A percentile compares a stretch with the other conserved stretches of the same genome.
These are phyloP conservation scores for Staurois parvus DNA, from an alignment of 2,797 vertebrate species.

Conservation along the genomic window DNA sequence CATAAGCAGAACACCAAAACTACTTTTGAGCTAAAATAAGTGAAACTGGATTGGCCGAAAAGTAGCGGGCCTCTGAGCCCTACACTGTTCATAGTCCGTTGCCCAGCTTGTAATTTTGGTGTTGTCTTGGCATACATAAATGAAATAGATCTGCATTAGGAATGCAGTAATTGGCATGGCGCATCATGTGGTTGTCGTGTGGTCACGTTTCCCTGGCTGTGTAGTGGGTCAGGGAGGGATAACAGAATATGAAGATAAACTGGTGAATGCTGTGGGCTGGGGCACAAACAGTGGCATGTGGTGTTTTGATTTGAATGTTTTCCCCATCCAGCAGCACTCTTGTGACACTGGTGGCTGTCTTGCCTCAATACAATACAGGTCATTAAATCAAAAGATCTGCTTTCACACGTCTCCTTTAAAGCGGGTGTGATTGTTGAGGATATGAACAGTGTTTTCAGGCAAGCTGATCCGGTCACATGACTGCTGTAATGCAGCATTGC, in stretches of 20 bases:
- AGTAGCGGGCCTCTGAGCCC: not conserved
- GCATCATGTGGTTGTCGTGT: constrained; percentile 1
- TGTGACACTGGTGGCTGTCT: not conserved
- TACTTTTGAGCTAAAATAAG: constrained; percentile 7
- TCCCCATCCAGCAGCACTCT: not conserved
- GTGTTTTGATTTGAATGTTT: not conserved
- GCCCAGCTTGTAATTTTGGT: constrained; percentile 9
- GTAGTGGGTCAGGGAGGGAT: not conserved
- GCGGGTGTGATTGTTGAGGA: not conserved
- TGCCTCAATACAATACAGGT: not conserved
- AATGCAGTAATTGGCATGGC: not conserved
- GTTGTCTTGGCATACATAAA: not conserved
- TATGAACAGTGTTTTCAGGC: not conserved
- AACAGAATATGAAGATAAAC: not conserved
- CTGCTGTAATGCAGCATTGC: not conserved
- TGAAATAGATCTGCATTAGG: not conserved
- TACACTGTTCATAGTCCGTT: too few relatives aligned
- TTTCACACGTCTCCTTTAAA: not conserved
- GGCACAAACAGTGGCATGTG: constrained; percentile 1
- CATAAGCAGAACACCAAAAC: constrained; percentile 65
- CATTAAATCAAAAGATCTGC: not conserved
- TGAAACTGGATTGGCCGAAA: not conserved
- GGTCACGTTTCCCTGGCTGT: not conserved
- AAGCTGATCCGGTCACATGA: not conserved
- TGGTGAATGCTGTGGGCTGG: not conserved